Conservation (phyloP, 2,888 invertebrate species). For the Nebria salina region DNA sequence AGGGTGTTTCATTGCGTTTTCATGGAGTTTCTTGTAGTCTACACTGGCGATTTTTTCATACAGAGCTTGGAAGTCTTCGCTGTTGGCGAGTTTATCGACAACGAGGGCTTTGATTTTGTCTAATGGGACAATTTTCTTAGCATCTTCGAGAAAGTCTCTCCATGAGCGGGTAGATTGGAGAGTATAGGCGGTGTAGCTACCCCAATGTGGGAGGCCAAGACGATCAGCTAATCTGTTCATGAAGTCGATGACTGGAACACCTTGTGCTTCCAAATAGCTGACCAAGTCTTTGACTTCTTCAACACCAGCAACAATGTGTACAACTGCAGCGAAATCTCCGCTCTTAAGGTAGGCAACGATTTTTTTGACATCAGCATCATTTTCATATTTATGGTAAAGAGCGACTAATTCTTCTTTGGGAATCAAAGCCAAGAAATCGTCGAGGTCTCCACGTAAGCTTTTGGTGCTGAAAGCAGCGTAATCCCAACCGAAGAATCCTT, state of each 20-base stretch:
- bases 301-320: conserved; percentile 44
- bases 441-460: conserved; percentile 41
- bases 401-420: conserved; percentile 48
- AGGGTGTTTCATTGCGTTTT: conserved; percentile 50
- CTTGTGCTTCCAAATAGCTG: background rate
- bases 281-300: conserved; percentile 50
- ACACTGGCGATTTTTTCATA: conserved; percentile 50
- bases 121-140: conserved; percentile 50
- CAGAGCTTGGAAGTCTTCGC: conserved; percentile 51
- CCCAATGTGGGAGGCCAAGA: conserved; percentile 16
- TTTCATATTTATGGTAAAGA: conserved; percentile 48
- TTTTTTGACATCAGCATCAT: conserved; percentile 48
- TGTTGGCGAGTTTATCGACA: conserved; percentile 50
- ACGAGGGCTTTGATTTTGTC: conserved; percentile 49
- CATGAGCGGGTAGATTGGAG: conserved; percentile 18
- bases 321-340: conserved; percentile 45
- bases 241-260: conserved; percentile 8
- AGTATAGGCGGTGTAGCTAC: background rate
- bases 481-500: conserved; percentile 46
- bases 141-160: conserved; percentile 49
- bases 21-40: conserved; percentile 50
- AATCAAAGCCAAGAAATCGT: conserved; percentile 47
- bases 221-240: conserved; percentile 18
- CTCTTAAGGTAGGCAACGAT: conserved; percentile 50
- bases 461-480: conserved; percentile 33